A percentile compares a stretch with the other conserved stretches of the same genome.
Evolutionary conservation across 2,888 invertebrate species (phyloP).

Genomic region (Campoletis raptor): DNA sequence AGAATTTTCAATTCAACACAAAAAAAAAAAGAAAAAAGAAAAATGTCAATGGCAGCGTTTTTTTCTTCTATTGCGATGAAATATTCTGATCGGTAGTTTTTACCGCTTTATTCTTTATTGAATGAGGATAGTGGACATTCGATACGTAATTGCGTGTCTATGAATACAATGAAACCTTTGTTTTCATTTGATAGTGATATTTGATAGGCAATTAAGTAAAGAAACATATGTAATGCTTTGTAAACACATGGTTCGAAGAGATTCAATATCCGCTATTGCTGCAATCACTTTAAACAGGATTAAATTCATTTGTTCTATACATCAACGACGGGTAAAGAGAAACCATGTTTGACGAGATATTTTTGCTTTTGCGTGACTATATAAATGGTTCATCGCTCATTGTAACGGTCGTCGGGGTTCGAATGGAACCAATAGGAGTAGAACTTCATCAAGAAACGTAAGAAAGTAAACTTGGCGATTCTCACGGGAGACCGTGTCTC

Average conservation of each 20-base stretch:
- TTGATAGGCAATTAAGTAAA: background rate
- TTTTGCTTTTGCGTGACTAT: background rate
- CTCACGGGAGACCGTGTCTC: slow-evolving; percentile 50
- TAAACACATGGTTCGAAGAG: background rate
- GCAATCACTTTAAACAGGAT: background rate
- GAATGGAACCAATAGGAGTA: slow-evolving; percentile 19
- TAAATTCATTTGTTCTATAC: background rate
- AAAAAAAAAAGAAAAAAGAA: background rate
- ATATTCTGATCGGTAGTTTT: background rate
- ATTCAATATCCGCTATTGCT: background rate
- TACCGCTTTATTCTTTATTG: background rate
- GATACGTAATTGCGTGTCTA: background rate
- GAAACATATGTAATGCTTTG: background rate
- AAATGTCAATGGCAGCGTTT: no score
- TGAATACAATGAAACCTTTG: background rate
- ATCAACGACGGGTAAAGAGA: background rate
- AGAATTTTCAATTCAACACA: background rate
- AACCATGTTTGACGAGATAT: background rate
- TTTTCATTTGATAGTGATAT: background rate
- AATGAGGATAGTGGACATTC: background rate
- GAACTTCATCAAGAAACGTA: slow-evolving; percentile 17
- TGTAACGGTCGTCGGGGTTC: background rate
- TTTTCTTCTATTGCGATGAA: background rate
- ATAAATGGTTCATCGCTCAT: background rate
- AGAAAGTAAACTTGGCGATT: slow-evolving; percentile 47